Evolutionary conservation across 1,140 invertebrate genomes (phyloP).

Genomic region (Tenebrio molitor): DNA sequence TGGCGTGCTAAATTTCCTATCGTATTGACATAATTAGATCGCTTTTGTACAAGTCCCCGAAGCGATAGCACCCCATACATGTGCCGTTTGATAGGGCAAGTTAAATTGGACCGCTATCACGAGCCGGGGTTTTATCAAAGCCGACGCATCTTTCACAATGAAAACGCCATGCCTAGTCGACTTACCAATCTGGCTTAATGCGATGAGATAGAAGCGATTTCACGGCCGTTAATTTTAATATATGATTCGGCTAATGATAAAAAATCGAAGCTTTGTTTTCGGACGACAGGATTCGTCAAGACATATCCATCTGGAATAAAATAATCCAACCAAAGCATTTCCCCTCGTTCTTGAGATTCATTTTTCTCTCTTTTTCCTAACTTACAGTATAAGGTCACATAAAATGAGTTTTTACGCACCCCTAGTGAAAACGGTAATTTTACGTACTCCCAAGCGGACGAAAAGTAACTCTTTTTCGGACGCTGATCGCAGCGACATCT

Average conservation of each 20-base stretch:
- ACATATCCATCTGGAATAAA: too few species aligned
- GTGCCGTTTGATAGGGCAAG: neutral
- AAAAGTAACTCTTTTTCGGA: too few species aligned
- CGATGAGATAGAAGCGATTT: neutral
- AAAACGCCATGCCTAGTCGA: neutral
- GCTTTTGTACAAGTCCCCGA: constrained; percentile 3
- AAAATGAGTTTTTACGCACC: too few species aligned
- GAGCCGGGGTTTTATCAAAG: neutral
- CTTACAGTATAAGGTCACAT: too few species aligned
- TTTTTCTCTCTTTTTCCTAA: too few species aligned
- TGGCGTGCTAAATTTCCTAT: neutral
- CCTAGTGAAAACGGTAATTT: too few species aligned
- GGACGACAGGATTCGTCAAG: too few species aligned
- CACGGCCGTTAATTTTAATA: constrained; percentile 3
- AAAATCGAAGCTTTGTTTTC: neutral
- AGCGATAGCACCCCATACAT: neutral
- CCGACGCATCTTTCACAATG: neutral
- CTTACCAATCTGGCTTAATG: constrained; percentile 7
- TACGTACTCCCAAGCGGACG: too few species aligned
- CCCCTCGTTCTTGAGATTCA: too few species aligned
- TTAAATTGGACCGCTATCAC: neutral
- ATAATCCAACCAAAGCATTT: too few species aligned
- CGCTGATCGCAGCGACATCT: too few species aligned
- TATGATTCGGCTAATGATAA: neutral
- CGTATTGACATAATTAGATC: constrained; percentile 1